Evolutionary conservation across 2,888 invertebrate species (phyloP).

Genomic region (Cepaea hortensis): DNA sequence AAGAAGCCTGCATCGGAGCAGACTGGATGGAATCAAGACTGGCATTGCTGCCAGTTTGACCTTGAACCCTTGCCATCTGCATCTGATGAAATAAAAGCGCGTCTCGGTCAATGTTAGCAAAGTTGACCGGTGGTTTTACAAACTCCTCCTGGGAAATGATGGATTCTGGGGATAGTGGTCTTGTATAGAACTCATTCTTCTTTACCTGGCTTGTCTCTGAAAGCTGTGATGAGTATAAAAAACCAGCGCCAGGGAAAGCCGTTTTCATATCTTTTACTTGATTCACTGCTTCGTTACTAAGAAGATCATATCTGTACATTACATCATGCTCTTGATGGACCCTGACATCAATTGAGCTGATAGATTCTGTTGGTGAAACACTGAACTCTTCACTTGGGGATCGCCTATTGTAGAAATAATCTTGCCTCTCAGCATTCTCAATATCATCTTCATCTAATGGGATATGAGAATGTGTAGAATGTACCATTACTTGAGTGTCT

Average conservation of each 20-base stretch:
- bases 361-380: slow-evolving; percentile 43
- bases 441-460: neutral
- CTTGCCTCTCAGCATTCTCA: neutral
- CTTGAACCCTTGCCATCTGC: slow-evolving; percentile 68
- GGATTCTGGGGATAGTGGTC: slow-evolving; percentile 50
- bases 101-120: slow-evolving; percentile 67
- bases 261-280: neutral
- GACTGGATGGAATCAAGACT: slow-evolving; percentile 70
- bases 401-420: slow-evolving; percentile 3
- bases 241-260: neutral
- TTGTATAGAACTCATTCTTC: slow-evolving; percentile 3
- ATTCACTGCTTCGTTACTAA: neutral
- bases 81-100: slow-evolving; percentile 71
- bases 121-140: slow-evolving; percentile 52
- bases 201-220: slow-evolving; percentile 1
- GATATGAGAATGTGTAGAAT: neutral
- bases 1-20: slow-evolving; percentile 62
- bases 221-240: neutral
- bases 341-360: slow-evolving; percentile 45
- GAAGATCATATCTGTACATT: slow-evolving; percentile 13
- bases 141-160: slow-evolving; percentile 59
- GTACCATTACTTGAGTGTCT: neutral
- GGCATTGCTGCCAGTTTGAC: slow-evolving; percentile 62
- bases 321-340: slow-evolving; percentile 31
- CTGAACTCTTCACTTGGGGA: slow-evolving; percentile 32